Base-by-base conservation (phyloP, 2,888 invertebrate genomes). In the Seladonia tumulorum region DNA sequence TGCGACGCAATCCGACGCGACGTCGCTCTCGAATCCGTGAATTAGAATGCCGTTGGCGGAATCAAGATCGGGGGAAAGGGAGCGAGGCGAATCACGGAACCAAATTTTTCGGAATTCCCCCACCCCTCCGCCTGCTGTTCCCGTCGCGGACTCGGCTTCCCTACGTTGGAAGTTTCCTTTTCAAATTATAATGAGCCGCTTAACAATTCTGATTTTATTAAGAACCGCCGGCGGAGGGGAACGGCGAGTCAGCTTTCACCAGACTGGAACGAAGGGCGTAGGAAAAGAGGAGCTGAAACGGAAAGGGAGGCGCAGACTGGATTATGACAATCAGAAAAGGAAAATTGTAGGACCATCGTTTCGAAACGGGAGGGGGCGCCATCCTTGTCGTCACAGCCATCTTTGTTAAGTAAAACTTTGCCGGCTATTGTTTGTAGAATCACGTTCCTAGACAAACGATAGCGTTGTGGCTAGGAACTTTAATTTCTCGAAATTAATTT, bases 161-260 rank as follows among this genome's bases (percentile, higher is more conserved):
- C 79, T 45, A 39, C 66, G 74, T 39, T 81, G 74, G 82, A 85
- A 85, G 78, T 85, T 87, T 86, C 87, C 87, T 89, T 88, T 91
- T 90, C 83, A 89, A 84, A 87, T 92, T 89, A 85, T 89, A 91
- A 92, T 85, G 89, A 92, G 81, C 85, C 88, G 88, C 90, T 93
- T 91, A 90, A 89, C 88, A 89, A 91, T 91, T 90, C 91, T 82
- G 87, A 92, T 92, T 92, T 92, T 92, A 89, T 91, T 89, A 87
- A 92, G 91, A 89, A 83, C 29, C 76, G 49, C 74, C 57, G 82
- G 82, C 16, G 76, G 39, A 57, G 45, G 57, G 60, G 35, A 4
- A 1, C 35, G 80, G 76, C 66, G 81, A 75, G 72, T 77, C 80
- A 81, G 60, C 70, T 79, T 86, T 81, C 79, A 73, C 42, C 63